Conservation (phyloP, 2,888 invertebrate genomes). For the Tineola bisselliella region DNA sequence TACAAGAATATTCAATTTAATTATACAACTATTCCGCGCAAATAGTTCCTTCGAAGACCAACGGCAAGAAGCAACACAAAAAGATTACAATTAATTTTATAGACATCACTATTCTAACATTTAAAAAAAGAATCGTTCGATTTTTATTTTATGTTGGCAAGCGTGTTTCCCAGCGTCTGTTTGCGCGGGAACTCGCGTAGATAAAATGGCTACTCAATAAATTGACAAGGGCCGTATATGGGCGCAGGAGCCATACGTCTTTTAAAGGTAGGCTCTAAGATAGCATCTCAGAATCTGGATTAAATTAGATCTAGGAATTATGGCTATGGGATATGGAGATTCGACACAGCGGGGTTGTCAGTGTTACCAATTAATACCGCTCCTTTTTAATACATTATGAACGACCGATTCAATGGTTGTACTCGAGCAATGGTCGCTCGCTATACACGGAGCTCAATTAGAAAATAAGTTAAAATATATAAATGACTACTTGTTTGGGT, state of each 20-base stretch:
- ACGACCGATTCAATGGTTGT: too few species aligned
- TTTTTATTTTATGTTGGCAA: background rate
- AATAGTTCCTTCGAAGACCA: background rate
- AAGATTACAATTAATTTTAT: background rate
- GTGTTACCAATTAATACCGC: background rate
- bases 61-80: background rate
- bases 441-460: too few species aligned
- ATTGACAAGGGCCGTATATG: conserved; percentile 60
- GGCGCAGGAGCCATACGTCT: conserved; percentile 34
- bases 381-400: background rate
- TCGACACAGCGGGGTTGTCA: background rate
- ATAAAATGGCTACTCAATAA: conserved; percentile 36
- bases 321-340: conserved; percentile 2
- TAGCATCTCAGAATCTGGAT: conserved; percentile 9
- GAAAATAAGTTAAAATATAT: too few species aligned
- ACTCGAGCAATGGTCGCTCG: too few species aligned
- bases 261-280: background rate
- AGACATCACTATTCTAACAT: background rate
- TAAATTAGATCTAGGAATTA: conserved; percentile 12
- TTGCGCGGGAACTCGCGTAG: conserved; percentile 4
- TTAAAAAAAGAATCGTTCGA: conserved; percentile 1
- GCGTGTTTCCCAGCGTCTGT: background rate
- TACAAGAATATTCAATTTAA: background rate
- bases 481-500: too few species aligned
- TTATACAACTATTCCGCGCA: background rate